phyloP scores from a whole-genome alignment of 2,888 invertebrate genomes.

The Hydrotaea diabolus region DNA sequence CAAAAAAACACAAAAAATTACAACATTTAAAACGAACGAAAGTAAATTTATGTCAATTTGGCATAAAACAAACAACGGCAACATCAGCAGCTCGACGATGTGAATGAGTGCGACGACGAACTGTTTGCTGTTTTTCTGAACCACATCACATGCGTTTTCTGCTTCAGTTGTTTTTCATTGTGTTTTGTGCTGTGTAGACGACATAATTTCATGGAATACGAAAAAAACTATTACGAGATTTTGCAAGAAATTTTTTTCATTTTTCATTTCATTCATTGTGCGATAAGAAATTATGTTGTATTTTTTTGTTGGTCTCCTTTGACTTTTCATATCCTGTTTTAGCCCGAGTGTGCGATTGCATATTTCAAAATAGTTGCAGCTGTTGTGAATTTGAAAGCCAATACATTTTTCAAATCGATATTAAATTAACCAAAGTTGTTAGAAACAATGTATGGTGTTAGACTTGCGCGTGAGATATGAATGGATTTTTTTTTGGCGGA shows the following conservation, averaged over 20 bases:
- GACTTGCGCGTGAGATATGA: too few species aligned
- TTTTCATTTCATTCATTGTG: neutral
- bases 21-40: slow-evolving; percentile 8
- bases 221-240: slow-evolving; percentile 8
- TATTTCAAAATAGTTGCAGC: slow-evolving; percentile 11
- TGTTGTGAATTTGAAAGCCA: neutral
- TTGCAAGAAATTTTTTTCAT: neutral
- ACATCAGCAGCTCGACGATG: neutral
- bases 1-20: neutral
- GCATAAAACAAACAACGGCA: slow-evolving; percentile 1
- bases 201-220: neutral
- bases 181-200: neutral
- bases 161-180: neutral
- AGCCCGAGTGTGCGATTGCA: neutral
- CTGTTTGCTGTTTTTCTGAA: neutral
- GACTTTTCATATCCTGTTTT: neutral
- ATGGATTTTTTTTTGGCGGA: too few species aligned
- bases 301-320: neutral
- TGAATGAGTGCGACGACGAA: neutral
- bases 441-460: too few species aligned
- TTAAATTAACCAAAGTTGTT: too few species aligned
- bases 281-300: slow-evolving; percentile 11
- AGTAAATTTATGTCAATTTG: slow-evolving; percentile 30
- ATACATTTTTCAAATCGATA: too few species aligned
- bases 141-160: neutral